Evolutionary conservation across 2,797 vertebrate species (phyloP), one percentile per base, ranked within the genome.

Genomic region (Synaphobranchus kaupii): DNA sequence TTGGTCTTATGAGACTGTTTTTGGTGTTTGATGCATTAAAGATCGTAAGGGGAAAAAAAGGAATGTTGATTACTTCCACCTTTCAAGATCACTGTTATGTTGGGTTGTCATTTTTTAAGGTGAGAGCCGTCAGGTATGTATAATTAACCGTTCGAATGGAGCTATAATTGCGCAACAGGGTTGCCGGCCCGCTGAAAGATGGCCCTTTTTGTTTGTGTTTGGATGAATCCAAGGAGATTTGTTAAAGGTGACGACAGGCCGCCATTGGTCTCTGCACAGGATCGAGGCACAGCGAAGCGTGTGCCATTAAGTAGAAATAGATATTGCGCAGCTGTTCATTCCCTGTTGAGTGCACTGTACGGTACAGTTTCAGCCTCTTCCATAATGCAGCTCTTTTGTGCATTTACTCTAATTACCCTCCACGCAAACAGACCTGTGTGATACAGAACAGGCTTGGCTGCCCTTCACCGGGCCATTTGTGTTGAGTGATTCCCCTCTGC

Each of bases 241-340:
- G 88, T 92, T 90, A 90, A 89, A 88, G 89, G 90, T 13, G 54
- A 84, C 86, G 86, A 92, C 91, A 66, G 87, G 89, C 39, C 8
- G 47, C 88, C 81, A n/a, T 84, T 84, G 56, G 88, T 88, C 90
- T 90, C 87, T 76, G 83, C 17, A 48, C 73, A 28, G 56, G n/a
- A 34, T 34, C 34, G 3, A 0, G 86, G 86, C 81, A 39, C 60
- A 31, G 28, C 31, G 12, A 68, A 86, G 91, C 88, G 89, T 89
- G 90, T 80, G 87, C 90, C 89, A 86, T 13, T 87, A 91, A 92
- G 92, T 89, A 89, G 89, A 89, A 87, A 85, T n/a, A 87, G 89
- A 89, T 87, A 85, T 58, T 84, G 73, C 86, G 84, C 93, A 94
- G 93, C 93, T 93, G 92, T 76, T 56, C 60, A 80, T 85, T 93